Evolutionary conservation across 1,140 invertebrate species (phyloP), one percentile per base, ranked within the genome.

Genomic region (Alviniconcha marisindica): DNA sequence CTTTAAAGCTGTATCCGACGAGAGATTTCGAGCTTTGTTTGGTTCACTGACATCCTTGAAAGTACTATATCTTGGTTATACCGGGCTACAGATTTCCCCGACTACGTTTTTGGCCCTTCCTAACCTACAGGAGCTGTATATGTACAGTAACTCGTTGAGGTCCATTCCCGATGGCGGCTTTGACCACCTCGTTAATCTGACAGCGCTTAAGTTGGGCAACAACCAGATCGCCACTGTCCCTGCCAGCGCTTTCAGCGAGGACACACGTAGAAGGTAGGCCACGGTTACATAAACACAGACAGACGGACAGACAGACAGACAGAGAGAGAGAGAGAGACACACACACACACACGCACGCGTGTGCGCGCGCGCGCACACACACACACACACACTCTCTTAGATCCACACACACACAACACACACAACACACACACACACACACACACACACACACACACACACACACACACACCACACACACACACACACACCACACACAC

Each of bases 211-310:
- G 38, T 2, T 77, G 12, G 76, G 42, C 76, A 28, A 21, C 44
- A 77, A 77, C 33, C 5, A 31, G 76, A 28, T 77, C 36, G 31
- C 44, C 18, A 44, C 51, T 56, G 48, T 77, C 24, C 28, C 76
- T 48, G 1, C 44, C 10, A 28, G 10, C n/a, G 24, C 76, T 1
- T 77, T 77, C 28, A 28, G 42, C 24, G 28, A 54, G 48, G 28
- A 36, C 24, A 77, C 48, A 24, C 24, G 48, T 18, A 0, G 54
- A 5, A 77, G 76, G 76, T 77, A 12, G 10, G 24, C 24, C 51
- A 54, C 51, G 10, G 10, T 54, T 54, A 24, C 24, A 24, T 54
- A 24, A n/a, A n/a, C n/a, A n/a, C n/a, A n/a, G n/a, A n/a, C n/a
- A n/a, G n/a, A n/a, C n/a, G n/a, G n/a, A n/a, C n/a, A n/a, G n/a